Conservation (phyloP, 2,888 invertebrate genomes). For the Drosophila colorata region DNA sequence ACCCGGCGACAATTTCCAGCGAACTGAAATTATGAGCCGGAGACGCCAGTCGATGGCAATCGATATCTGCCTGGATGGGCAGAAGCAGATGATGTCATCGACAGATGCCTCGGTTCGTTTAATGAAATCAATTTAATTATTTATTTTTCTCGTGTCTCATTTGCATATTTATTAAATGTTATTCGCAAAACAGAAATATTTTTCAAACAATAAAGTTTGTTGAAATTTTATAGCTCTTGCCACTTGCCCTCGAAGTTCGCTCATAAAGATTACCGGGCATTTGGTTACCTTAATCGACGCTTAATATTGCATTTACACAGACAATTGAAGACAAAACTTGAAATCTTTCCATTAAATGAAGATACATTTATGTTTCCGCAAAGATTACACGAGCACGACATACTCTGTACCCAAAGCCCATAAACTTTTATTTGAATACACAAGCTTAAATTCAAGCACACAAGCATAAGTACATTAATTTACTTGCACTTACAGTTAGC, state of each 20-base stretch:
- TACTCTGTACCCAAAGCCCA: neutral
- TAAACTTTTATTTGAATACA: too few species aligned
- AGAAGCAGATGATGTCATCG: slow-evolving; percentile 51
- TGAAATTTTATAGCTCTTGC: slow-evolving; percentile 6
- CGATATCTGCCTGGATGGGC: slow-evolving; percentile 41
- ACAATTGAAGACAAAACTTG: slow-evolving; percentile 1
- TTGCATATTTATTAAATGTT: slow-evolving; percentile 70
- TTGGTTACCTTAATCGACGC: neutral
- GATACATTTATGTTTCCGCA: too few species aligned
- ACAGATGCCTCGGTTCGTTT: slow-evolving; percentile 60
- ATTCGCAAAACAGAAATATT: neutral
- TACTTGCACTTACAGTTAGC: too few species aligned
- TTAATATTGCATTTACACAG: slow-evolving; percentile 2
- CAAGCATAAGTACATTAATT: too few species aligned
- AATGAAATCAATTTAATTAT: slow-evolving; percentile 78
- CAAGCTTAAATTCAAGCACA: too few species aligned
- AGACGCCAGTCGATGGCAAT: slow-evolving; percentile 44
- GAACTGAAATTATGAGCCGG: slow-evolving; percentile 66
- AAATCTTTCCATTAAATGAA: neutral
- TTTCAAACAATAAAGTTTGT: slow-evolving; percentile 13
- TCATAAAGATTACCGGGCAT: slow-evolving; percentile 3
- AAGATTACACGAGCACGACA: neutral
- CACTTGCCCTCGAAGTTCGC: neutral
- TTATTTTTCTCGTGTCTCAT: slow-evolving; percentile 59
- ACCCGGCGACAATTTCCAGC: slow-evolving; percentile 77